Conservation (phyloP, 2,888 invertebrate genomes). For the Panzeria rudis region DNA sequence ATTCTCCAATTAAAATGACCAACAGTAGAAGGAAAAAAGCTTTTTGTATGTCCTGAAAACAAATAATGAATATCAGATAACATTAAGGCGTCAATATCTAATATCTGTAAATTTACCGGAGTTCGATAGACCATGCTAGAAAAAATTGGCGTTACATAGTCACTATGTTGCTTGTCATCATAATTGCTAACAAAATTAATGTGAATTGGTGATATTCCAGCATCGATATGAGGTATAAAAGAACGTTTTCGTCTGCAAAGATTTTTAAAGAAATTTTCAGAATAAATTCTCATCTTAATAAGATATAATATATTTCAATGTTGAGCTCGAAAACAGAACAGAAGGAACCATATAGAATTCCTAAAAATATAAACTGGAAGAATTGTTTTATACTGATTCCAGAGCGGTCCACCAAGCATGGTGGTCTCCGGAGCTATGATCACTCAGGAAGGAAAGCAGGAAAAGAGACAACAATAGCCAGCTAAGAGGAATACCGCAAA, state of each 20-base stretch:
- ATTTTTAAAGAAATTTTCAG: neutral
- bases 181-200: slow-evolving; percentile 91
- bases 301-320: too few species aligned
- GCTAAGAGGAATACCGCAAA: too few species aligned
- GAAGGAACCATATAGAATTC: too few species aligned
- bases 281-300: too few species aligned
- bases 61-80: neutral
- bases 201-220: slow-evolving; percentile 87
- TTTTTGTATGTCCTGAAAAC: slow-evolving; percentile 91
- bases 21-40: slow-evolving; percentile 97
- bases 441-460: too few species aligned
- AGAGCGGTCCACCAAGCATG: too few species aligned
- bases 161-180: slow-evolving; percentile 87
- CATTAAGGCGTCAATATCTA: neutral
- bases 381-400: too few species aligned
- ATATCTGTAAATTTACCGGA: slow-evolving; percentile 78
- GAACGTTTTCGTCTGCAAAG: slow-evolving; percentile 78
- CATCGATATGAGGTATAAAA: slow-evolving; percentile 80
- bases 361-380: too few species aligned
- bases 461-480: too few species aligned
- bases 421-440: too few species aligned
- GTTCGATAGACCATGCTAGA: slow-evolving; percentile 96
- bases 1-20: slow-evolving; percentile 97
- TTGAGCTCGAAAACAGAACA: too few species aligned
- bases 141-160: slow-evolving; percentile 95